Evolutionary conservation across 2,888 invertebrate species (phyloP).

Genomic region (Ophioninae sp.): DNA sequence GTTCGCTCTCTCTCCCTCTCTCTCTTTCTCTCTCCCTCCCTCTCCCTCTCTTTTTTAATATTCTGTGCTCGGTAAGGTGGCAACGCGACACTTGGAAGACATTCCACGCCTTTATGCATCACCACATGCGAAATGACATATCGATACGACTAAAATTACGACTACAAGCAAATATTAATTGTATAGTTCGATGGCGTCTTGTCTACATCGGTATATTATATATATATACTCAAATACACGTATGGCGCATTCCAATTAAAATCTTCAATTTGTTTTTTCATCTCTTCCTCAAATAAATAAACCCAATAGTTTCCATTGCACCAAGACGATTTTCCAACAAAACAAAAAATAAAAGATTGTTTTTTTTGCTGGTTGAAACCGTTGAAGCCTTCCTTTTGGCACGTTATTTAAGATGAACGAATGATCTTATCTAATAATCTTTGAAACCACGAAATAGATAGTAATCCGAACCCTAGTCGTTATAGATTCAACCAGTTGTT

Average conservation of each 20-base stretch:
- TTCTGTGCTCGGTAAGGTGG: conserved; percentile 58
- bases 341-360: not conserved
- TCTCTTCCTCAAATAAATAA: not conserved
- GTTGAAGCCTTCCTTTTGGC: too few species aligned
- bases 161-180: conserved; percentile 30
- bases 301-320: too few species aligned
- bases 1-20: too few species aligned
- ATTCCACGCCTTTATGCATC: conserved; percentile 63
- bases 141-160: conserved; percentile 36
- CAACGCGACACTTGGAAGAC: conserved; percentile 59
- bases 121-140: conserved; percentile 62
- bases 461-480: too few species aligned
- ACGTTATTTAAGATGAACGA: too few species aligned
- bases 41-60: conserved; percentile 27
- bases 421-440: too few species aligned
- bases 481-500: too few species aligned
- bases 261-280: not conserved
- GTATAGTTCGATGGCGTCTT: conserved; percentile 8
- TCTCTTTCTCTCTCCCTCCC: conserved; percentile 23
- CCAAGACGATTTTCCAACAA: too few species aligned
- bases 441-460: too few species aligned
- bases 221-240: not conserved
- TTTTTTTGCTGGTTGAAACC: too few species aligned
- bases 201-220: not conserved
- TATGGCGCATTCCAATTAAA: not conserved